A percentile compares a stretch with the other conserved stretches of the same genome.
phyloP scores from a whole-genome alignment of 2,888 invertebrate species.

The Chalcosyrphus nemorum region DNA sequence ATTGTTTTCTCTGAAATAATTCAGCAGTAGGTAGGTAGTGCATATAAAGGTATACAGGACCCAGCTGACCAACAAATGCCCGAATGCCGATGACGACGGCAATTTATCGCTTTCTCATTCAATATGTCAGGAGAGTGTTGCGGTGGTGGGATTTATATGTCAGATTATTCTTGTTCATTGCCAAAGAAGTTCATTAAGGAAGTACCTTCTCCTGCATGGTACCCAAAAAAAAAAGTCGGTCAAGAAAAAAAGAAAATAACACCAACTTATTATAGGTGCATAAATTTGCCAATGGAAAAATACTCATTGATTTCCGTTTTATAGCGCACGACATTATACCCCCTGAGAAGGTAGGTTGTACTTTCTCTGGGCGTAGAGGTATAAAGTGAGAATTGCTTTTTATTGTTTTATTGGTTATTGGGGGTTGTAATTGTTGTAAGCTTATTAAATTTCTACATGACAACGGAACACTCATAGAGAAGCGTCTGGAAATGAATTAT shows the following conservation, averaged over 20 bases:
- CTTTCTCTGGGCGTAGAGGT: slow-evolving; percentile 40
- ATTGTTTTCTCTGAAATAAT: slow-evolving; percentile 37
- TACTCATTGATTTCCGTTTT: slow-evolving; percentile 30
- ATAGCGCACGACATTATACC: background rate
- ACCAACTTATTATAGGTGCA: background rate
- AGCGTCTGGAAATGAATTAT: no score
- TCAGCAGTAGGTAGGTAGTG: no score
- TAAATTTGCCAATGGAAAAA: slow-evolving; percentile 35
- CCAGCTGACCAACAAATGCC: background rate
- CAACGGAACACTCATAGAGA: no score
- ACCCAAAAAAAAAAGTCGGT: slow-evolving; percentile 67
- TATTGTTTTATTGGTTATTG: background rate
- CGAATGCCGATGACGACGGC: background rate
- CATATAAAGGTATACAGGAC: no score
- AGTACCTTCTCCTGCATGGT: slow-evolving; percentile 63
- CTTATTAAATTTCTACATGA: no score
- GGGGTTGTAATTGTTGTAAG: background rate
- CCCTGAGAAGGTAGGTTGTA: no score
- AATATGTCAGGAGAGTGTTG: slow-evolving; percentile 38
- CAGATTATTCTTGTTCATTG: slow-evolving; percentile 67
- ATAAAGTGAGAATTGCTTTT: background rate
- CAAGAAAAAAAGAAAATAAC: slow-evolving; percentile 19
- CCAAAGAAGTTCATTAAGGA: slow-evolving; percentile 50
- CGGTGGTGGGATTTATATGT: slow-evolving; percentile 38
- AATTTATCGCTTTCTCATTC: slow-evolving; percentile 50